These are phyloP conservation scores for Nemopilema nomurai DNA, from an alignment of 30 jellyfish, hydroid and myxozoan species.

Conservation along the genomic window DNA sequence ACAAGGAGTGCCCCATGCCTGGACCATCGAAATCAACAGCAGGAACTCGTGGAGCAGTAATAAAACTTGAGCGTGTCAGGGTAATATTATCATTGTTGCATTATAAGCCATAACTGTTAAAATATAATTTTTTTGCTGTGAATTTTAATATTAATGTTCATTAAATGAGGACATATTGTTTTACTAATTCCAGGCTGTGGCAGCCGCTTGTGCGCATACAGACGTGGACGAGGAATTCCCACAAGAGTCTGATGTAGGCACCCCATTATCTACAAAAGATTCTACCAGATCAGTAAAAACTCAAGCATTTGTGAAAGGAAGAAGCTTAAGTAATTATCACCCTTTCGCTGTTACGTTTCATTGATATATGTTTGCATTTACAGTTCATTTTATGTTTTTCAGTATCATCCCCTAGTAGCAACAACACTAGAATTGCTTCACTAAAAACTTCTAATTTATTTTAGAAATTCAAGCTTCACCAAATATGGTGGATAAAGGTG, in stretches of 20 bases:
- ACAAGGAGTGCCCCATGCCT: no score
- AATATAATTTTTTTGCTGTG: slow-evolving; percentile 3
- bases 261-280: background rate
- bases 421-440: background rate
- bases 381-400: background rate
- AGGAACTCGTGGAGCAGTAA: no score
- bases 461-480: slow-evolving; percentile 14
- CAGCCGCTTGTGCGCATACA: slow-evolving; percentile 12
- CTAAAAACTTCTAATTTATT: background rate
- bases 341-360: slow-evolving; percentile 4
- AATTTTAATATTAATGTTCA: background rate
- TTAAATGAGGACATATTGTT: slow-evolving; percentile 2
- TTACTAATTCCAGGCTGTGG: slow-evolving; percentile 14
- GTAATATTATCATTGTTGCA: no score
- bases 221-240: slow-evolving; percentile 5
- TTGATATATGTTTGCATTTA: background rate
- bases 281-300: slow-evolving; percentile 9
- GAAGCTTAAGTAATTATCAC: slow-evolving; percentile 16
- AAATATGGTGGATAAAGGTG: background rate
- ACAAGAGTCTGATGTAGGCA: slow-evolving; percentile 4
- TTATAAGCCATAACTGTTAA: background rate
- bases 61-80: no score
- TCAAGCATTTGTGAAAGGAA: slow-evolving; percentile 20
- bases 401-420: background rate
- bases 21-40: no score